phyloP scores from a whole-genome alignment of 2,113 vertebrate genomes.

The Periophthalmus modestus region DNA sequence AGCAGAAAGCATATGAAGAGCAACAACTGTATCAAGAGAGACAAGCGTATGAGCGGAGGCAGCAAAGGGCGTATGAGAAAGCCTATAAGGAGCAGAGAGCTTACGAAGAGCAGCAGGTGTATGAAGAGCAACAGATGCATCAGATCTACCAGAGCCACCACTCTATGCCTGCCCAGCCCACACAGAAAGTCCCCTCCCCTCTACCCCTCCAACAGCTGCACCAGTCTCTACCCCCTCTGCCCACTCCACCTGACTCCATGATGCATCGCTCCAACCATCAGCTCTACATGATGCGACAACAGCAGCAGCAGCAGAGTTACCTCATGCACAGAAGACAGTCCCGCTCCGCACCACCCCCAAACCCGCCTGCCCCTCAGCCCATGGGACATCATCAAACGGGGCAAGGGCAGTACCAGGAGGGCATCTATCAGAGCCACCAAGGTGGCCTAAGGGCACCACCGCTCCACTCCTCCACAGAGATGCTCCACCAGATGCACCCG shows the following conservation, averaged over 20 bases:
- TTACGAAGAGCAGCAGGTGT: constrained; percentile 55
- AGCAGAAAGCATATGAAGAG: constrained; percentile 47
- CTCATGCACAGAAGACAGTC: constrained; percentile 55
- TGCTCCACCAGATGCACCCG: constrained; percentile 61
- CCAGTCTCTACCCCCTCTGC: constrained; percentile 74
- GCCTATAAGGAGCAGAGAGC: constrained; percentile 32
- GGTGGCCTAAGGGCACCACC: constrained; percentile 40
- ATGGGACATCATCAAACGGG: constrained; percentile 29
- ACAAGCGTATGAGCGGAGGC: constrained; percentile 34
- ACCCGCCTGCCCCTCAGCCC: constrained; percentile 51
- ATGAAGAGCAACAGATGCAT: constrained; percentile 59
- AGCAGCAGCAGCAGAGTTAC: constrained; percentile 50
- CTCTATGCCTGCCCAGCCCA: constrained; percentile 75
- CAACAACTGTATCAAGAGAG: constrained; percentile 44
- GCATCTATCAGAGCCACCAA: constrained; percentile 69
- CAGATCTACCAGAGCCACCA: constrained; percentile 74
- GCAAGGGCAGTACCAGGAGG: constrained; percentile 59
- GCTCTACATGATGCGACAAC: constrained; percentile 67
- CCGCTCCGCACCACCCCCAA: constrained; percentile 68
- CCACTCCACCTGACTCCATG: constrained; percentile 65
- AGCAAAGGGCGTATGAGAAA: constrained; percentile 45
- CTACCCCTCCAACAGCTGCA: constrained; percentile 69
- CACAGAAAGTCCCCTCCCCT: constrained; percentile 63
- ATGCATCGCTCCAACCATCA: constrained; percentile 58
- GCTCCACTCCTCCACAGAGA: constrained; percentile 64